These are phyloP conservation scores for Cheirogaleus medius DNA, from an alignment of 2,113 vertebrate species.

Conservation along the genomic window DNA sequence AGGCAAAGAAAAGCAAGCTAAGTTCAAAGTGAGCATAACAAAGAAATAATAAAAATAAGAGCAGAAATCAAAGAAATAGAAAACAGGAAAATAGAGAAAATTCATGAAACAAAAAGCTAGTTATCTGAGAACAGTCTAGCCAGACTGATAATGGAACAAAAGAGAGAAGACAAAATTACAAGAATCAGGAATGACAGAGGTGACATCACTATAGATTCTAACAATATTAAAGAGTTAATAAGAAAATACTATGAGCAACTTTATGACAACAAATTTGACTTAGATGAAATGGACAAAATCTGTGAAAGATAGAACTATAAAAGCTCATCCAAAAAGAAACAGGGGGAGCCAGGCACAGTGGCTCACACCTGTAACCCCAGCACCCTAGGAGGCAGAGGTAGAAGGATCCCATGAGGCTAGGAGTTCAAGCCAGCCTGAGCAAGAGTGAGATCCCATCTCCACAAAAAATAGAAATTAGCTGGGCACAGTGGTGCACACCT, in stretches of 20 bases:
- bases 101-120: background rate
- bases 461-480: too few relatives aligned
- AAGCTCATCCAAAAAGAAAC: background rate
- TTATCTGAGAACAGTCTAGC: background rate
- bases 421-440: too few relatives aligned
- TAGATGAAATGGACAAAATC: background rate
- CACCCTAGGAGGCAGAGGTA: too few relatives aligned
- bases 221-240: background rate
- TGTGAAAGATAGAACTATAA: conserved; percentile 15
- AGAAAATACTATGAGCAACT: background rate
- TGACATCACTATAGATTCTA: background rate
- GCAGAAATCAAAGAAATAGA: background rate
- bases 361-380: too few relatives aligned
- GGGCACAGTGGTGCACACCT: too few relatives aligned
- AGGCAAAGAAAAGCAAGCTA: background rate
- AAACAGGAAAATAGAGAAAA: background rate
- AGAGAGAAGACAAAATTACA: background rate
- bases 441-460: too few relatives aligned
- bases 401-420: too few relatives aligned
- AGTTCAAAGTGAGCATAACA: background rate
- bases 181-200: background rate
- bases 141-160: background rate
- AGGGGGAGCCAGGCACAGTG: background rate
- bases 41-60: background rate
- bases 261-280: background rate